Evolutionary conservation across 2,888 invertebrate species (phyloP).

Genomic region (Synanthedon myopaeformis): DNA sequence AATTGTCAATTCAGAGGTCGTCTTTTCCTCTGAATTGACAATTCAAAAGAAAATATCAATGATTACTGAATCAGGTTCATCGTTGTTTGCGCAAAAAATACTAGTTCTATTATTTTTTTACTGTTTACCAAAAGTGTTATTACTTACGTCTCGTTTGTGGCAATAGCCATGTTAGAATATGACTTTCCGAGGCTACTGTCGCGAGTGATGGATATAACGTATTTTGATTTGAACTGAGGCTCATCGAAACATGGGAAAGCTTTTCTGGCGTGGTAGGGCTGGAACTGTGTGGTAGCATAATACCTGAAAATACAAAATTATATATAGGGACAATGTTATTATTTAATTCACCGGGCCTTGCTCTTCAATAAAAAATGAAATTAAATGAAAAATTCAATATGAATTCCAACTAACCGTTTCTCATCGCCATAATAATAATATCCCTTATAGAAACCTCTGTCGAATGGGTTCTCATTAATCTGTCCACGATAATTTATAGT

Average conservation of each 20-base stretch:
- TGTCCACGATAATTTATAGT: constrained; percentile 32
- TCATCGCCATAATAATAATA: constrained; percentile 38
- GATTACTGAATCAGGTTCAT: too few relatives aligned
- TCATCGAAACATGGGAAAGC: constrained; percentile 93
- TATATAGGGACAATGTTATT: neutral
- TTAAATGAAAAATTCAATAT: neutral
- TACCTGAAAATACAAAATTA: constrained; percentile 22
- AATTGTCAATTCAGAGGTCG: too few relatives aligned
- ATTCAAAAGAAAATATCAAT: too few relatives aligned
- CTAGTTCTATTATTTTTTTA: too few relatives aligned
- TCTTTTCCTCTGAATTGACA: too few relatives aligned
- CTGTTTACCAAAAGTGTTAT: too few relatives aligned
- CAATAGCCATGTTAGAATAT: constrained; percentile 76
- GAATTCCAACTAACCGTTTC: constrained; percentile 24
- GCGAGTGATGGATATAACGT: constrained; percentile 75
- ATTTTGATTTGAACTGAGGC: constrained; percentile 83
- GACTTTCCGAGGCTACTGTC: constrained; percentile 57
- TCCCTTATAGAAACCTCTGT: constrained; percentile 58
- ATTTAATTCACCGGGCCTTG: constrained; percentile 70
- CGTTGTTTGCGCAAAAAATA: too few relatives aligned
- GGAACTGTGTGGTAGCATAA: constrained; percentile 80
- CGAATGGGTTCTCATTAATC: constrained; percentile 48
- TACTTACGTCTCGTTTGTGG: constrained; percentile 31
- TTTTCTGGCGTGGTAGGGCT: constrained; percentile 80
- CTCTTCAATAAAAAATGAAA: constrained; percentile 74